Evolutionary conservation across 2,113 vertebrate genomes (phyloP).

Genomic region (Chlorodrepanis virens): DNA sequence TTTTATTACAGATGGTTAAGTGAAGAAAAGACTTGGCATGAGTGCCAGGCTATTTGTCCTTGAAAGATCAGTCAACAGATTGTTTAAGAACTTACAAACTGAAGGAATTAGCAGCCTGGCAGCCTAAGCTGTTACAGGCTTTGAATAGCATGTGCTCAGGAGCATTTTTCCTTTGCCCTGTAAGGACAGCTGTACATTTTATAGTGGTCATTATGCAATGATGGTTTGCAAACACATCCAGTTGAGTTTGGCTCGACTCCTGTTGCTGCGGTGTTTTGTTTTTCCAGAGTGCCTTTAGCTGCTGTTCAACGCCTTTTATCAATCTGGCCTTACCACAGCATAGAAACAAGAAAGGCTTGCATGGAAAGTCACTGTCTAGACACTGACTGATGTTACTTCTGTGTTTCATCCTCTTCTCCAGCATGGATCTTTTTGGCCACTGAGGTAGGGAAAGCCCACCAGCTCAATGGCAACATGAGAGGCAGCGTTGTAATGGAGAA

Average conservation of each 20-base stretch:
- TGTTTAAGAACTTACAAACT: not conserved
- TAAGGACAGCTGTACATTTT: not conserved
- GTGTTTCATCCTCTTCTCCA: not conserved
- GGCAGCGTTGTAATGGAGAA: not conserved
- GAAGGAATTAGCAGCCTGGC: not conserved
- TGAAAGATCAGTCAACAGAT: not conserved
- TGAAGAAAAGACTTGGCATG: not conserved
- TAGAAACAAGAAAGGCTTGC: not conserved
- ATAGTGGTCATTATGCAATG: not conserved
- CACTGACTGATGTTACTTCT: not conserved
- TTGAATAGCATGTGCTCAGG: not conserved
- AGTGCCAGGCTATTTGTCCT: not conserved
- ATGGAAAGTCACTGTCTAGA: not conserved
- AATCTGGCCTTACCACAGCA: not conserved
- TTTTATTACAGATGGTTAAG: not conserved
- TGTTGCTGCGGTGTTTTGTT: not conserved
- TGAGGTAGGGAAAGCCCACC: not conserved
- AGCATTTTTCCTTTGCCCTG: not conserved
- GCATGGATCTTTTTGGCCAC: not conserved
- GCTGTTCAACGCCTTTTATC: not conserved
- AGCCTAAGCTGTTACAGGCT: not conserved
- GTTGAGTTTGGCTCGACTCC: accelerated
- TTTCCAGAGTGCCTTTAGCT: not conserved
- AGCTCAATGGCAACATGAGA: accelerated
- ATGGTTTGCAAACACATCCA: not conserved